A percentile compares a stretch with the other conserved stretches of the same genome.
These are phyloP conservation scores for Corvus hawaiiensis DNA, from an alignment of 2,113 vertebrate species.

Conservation along the genomic window DNA sequence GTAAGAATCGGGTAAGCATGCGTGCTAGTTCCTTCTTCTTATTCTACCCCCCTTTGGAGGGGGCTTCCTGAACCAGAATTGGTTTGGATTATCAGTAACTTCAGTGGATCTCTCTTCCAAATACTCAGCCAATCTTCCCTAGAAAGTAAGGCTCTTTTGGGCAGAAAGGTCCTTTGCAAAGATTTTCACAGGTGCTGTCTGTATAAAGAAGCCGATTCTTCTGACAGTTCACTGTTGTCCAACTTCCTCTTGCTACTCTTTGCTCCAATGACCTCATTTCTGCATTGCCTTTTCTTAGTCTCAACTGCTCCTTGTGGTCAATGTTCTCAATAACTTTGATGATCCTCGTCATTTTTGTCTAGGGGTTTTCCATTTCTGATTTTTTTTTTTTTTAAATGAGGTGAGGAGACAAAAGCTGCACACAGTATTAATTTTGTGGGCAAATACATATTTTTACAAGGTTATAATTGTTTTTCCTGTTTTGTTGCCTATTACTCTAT, in stretches of 20 bases:
- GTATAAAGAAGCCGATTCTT: not conserved
- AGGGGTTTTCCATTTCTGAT: not conserved
- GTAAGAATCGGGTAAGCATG: not conserved
- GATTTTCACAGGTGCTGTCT: not conserved
- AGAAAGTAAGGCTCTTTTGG: not conserved
- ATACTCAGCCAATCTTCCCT: not conserved
- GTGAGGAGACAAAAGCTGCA: not conserved
- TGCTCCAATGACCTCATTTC: not conserved
- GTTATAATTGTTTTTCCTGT: not conserved
- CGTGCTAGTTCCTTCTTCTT: not conserved
- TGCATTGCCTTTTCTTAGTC: not conserved
- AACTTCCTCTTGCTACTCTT: not conserved
- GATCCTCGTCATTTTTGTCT: not conserved
- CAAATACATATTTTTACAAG: not conserved
- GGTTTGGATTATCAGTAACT: not conserved
- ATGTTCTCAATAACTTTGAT: not conserved
- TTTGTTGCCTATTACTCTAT: not conserved
- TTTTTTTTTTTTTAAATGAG: not conserved
- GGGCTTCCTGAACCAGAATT: not conserved
- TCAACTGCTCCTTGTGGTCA: not conserved
- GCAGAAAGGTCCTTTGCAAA: not conserved
- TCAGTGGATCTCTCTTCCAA: not conserved
- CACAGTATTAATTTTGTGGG: not conserved
- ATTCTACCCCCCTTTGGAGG: not conserved
- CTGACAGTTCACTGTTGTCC: not conserved